Base-by-base conservation (phyloP, 2,797 vertebrate genomes). In the Holocentrus rufus region DNA sequence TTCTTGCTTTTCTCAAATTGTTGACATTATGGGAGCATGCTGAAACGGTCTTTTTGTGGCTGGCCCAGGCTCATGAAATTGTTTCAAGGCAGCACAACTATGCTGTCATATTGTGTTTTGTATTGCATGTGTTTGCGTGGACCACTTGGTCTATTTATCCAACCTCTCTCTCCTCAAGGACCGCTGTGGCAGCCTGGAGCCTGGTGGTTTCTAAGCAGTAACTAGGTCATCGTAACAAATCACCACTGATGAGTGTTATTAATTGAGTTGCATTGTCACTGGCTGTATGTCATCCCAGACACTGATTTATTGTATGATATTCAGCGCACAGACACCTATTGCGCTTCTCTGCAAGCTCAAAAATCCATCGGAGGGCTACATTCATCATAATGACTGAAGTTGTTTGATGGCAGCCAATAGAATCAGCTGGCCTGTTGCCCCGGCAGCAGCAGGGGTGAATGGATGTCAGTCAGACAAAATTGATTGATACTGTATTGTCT, bases 221-320 rank as follows among this genome's bases (percentile, higher is more conserved):
- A 80, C 57, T 67, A 63, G 76, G 72, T 67, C 73, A 80, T 23
- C 63, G 63, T 75, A 18, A 83, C 60, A 67, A 74, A 80, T 80
- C 10, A 11, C 46, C 53, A 15, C 10, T 55, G 7, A 50, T 66
- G 8, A 76, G 58, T 79, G 50, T 7, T 69, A 81, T 79, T 73
- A 4, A 76, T 82, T 49, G 42, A 53, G 18, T 44, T 76, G 20
- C 56, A 53, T 22, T 69, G 53, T 53, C 22, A 63, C 36, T 72
- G 52, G 23, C 68, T 58, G 36, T 25, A 18, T 67, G 47, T 61
- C 46, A 62, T 23, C 39, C 5, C 23, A 52, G 59, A 27, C 54
- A 42, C 53, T 11, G 34, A 74, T 77, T 4, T 76, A 74, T 67
- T 60, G 9, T 53, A 34, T 47, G 61, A 65, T 15, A 79, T 72